Evolutionary conservation across 2,797 vertebrate genomes (phyloP), one percentile per base, ranked within the genome.

Genomic region (Molossus molossus): DNA sequence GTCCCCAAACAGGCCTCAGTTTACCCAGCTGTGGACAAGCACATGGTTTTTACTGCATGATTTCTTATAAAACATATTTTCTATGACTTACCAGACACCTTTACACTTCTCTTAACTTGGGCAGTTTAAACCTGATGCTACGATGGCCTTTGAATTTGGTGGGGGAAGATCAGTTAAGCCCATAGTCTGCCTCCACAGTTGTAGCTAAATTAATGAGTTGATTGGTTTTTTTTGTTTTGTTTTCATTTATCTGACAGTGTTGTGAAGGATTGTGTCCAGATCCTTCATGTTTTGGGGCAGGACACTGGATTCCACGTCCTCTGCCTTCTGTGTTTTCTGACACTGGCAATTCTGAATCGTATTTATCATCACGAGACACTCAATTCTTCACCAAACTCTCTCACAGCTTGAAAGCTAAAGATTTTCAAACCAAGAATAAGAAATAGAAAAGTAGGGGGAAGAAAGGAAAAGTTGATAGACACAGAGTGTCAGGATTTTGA

Each of bases 391-490:
- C 58, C 48, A 86, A 53, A 37, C 88, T 62, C 18, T 70, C 45
- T 21, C 15, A 33, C 10, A 53, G 72, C 14, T 55, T 79, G 48
- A 84, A 86, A 95, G n/a, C 29, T 60, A 76, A 40, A 90, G 29
- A 90, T 60, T 86, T 62, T 45, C 14, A 87, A 91, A 57, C 50
- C 9, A 84, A 70, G 65, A 89, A 13, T 50, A 83, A 65, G 48
- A 92, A 21, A 64, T 0, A 58, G 9, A 11, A 85, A 89, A 91
- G 58, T 65, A 83, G 25, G 20, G n/a, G 18, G 9, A 33, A 29
- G 65, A 57, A 13, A 33, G 2, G 58, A 77, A 62, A 79, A 25
- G 33, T 4, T 60, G 57, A 48, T 29, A 0, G 45, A n/a, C 72
- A 69, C 10, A n/a, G 25, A 70, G 17, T 29, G 12, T 69, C 33